These are phyloP conservation scores for Oreonectes daqikongensis DNA, from an alignment of 2,797 vertebrate genomes.

Conservation along the genomic window DNA sequence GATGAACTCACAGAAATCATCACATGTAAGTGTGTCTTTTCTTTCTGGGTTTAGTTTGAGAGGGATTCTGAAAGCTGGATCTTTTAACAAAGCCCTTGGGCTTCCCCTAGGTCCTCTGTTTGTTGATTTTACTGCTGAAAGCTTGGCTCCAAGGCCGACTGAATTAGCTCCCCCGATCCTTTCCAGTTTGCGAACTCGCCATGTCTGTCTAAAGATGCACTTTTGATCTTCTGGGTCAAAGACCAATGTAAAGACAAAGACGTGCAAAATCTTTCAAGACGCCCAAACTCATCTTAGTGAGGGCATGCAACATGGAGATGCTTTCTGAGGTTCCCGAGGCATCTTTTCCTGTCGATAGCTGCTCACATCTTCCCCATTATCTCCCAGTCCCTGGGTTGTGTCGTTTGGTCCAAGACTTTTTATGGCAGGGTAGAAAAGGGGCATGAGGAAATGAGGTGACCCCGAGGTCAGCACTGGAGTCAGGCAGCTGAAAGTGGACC, in stretches of 20 bases:
- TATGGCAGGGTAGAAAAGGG: conserved; percentile 81
- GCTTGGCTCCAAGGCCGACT: conserved; percentile 51
- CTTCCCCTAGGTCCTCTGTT: conserved; percentile 61
- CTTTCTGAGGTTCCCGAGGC: conserved; percentile 62
- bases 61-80: conserved; percentile 50
- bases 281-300: conserved; percentile 16
- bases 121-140: conserved; percentile 64
- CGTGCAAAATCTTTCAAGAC: not conserved
- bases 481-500: conserved; percentile 71
- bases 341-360: conserved; percentile 59
- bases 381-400: conserved; percentile 67
- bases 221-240: not conserved
- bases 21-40: conserved; percentile 64
- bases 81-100: conserved; percentile 65
- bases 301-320: conserved; percentile 53
- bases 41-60: conserved; percentile 61
- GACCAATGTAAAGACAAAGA: conserved; percentile 11
- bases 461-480: conserved; percentile 76
- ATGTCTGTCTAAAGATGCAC: not conserved
- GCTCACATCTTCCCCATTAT: conserved; percentile 68
- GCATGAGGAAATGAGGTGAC: conserved; percentile 85
- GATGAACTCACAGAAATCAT: conserved; percentile 71
- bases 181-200: conserved; percentile 7
- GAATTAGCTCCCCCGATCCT: conserved; percentile 48
- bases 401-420: conserved; percentile 73